Conservation (phyloP, 1,140 invertebrate genomes). For the Latrodectus geometricus region DNA sequence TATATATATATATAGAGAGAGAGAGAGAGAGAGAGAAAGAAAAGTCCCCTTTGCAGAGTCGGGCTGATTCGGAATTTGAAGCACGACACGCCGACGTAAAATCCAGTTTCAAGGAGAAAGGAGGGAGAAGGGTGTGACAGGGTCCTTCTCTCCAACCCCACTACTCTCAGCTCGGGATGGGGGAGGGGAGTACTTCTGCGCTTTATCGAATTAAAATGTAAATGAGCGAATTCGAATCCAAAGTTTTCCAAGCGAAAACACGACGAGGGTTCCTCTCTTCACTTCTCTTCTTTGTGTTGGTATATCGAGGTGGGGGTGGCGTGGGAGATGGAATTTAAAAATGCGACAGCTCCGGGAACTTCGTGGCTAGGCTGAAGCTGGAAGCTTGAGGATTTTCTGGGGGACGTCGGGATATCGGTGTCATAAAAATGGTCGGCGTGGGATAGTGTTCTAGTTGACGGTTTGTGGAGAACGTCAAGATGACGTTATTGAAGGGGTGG, state of each 20-base stretch:
- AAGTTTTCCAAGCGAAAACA: conserved; percentile 45
- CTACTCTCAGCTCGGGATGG: not conserved
- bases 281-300: conserved; percentile 2
- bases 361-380: no score
- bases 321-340: conserved; percentile 29
- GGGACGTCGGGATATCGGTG: not conserved
- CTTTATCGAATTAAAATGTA: conserved; percentile 52
- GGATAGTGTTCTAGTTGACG: not conserved
- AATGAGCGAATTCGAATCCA: conserved; percentile 49
- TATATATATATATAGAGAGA: no score
- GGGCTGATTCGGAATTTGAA: conserved; percentile 21
- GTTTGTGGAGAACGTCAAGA: not conserved
- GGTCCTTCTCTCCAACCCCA: not conserved
- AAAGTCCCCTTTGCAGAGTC: not conserved
- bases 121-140: no score
- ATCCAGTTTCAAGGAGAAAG: not conserved
- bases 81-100: conserved; percentile 15
- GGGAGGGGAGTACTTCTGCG: not conserved
- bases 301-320: not conserved
- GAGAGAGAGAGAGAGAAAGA: not conserved
- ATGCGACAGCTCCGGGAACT: conserved; percentile 17
- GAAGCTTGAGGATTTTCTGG: not conserved
- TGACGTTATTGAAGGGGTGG: not conserved
- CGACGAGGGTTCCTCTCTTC: conserved; percentile 4
- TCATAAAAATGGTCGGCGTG: conserved; percentile 11